Evolutionary conservation across 2,113 vertebrate genomes (phyloP).

Genomic region (Dasyprocta punctata): DNA sequence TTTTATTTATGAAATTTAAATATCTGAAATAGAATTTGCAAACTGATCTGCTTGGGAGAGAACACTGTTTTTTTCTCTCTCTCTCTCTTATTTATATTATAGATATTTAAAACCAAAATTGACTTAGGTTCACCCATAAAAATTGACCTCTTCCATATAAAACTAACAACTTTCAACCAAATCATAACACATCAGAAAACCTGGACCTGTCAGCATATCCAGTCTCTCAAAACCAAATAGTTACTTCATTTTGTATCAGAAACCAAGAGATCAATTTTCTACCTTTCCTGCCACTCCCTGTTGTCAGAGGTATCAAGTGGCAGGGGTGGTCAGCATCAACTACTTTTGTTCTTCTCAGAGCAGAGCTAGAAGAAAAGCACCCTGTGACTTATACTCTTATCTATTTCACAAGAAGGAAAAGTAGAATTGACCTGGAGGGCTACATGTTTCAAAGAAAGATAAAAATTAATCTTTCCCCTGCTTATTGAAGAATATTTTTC

Average conservation of each 20-base stretch:
- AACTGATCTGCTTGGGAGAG: neutral
- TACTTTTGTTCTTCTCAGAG: neutral
- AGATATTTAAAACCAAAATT: neutral
- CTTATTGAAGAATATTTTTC: slow-evolving; percentile 45
- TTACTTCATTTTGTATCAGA: neutral
- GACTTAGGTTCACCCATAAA: neutral
- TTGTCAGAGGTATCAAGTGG: no score
- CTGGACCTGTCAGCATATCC: neutral
- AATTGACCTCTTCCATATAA: neutral
- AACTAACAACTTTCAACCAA: neutral
- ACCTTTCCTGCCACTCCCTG: neutral
- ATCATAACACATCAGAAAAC: neutral
- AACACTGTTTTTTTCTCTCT: neutral
- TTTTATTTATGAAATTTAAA: neutral
- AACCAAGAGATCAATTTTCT: neutral
- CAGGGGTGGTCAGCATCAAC: no score
- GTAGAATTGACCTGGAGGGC: neutral
- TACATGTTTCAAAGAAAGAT: slow-evolving; percentile 61
- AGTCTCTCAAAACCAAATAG: neutral
- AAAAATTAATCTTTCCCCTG: neutral
- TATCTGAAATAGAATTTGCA: neutral
- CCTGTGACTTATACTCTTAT: neutral
- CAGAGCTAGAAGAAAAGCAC: neutral
- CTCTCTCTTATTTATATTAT: neutral
- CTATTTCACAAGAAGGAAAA: slow-evolving; percentile 38